Conservation (phyloP, 2,113 vertebrate genomes). For the Oncorhynchus clarkii region DNA sequence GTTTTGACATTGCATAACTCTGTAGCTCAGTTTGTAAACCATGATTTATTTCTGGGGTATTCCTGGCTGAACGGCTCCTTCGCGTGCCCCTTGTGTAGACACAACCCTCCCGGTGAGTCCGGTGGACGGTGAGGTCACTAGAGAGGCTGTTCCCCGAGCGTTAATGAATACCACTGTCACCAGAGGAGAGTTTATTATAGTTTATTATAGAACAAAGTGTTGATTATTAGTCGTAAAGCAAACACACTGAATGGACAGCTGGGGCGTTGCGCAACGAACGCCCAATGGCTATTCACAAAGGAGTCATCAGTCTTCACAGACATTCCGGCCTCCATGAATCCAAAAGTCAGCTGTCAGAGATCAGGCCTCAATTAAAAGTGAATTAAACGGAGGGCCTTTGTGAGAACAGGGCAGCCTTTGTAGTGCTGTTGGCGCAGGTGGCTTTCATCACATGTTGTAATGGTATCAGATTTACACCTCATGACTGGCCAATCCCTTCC, state of each 20-base stretch:
- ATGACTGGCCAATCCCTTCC: constrained; percentile 8
- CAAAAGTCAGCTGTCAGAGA: constrained; percentile 31
- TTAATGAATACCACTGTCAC: constrained; percentile 8
- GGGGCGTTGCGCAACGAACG: background rate
- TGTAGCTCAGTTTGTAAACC: constrained; percentile 66
- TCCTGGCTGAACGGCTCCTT: background rate
- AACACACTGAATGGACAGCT: background rate
- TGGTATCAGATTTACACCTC: constrained; percentile 52
- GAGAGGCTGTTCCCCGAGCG: constrained; percentile 11
- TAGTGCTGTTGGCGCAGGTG: constrained; percentile 69
- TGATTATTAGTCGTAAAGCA: background rate
- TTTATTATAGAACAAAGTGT: constrained; percentile 12
- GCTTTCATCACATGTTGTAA: constrained; percentile 54
- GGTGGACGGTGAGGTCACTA: background rate
- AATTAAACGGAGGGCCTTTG: constrained; percentile 59
- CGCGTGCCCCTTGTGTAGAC: background rate
- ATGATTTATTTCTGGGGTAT: constrained; percentile 43
- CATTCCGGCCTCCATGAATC: background rate
- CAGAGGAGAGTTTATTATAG: background rate
- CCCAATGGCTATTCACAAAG: constrained; percentile 31
- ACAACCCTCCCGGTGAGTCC: background rate
- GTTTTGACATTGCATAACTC: constrained; percentile 72
- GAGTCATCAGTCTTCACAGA: constrained; percentile 15
- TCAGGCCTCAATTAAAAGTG: constrained; percentile 57
- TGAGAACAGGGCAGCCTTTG: constrained; percentile 66